Percentiles rank a stretch among this genome's conserved stretches.
Evolutionary conservation across 2,113 vertebrate species (phyloP).

Genomic region (Parotia lawesii): DNA sequence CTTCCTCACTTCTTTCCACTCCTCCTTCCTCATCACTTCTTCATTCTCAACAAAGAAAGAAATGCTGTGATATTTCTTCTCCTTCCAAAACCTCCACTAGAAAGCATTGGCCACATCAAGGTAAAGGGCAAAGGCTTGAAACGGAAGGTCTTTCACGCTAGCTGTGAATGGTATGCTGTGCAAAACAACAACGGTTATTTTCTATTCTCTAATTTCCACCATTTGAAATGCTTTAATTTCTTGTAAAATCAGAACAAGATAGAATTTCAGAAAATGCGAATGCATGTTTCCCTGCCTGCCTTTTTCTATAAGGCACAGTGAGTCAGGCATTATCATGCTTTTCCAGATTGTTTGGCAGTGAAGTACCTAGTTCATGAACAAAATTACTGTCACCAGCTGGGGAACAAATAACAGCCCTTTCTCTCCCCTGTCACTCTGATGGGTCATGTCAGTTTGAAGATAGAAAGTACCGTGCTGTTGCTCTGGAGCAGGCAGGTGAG

Average conservation of each 20-base stretch:
- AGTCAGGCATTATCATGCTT: conserved; percentile 47
- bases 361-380: conserved; percentile 45
- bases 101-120: conserved; percentile 88
- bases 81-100: conserved; percentile 89
- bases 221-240: conserved; percentile 66
- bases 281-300: conserved; percentile 33
- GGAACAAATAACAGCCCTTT: conserved; percentile 46
- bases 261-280: conserved; percentile 57
- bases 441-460: neutral
- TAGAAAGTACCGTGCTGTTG: neutral
- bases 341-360: conserved; percentile 58
- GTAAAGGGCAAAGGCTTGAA: conserved; percentile 89
- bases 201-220: conserved; percentile 57
- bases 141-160: conserved; percentile 87
- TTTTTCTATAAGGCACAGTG: conserved; percentile 10
- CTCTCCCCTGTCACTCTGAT: conserved; percentile 9
- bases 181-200: conserved; percentile 65
- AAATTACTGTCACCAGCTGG: conserved; percentile 46
- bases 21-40: conserved; percentile 74
- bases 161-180: conserved; percentile 83
- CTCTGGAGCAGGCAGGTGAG: conserved; percentile 14
- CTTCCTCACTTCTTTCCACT: conserved; percentile 68
- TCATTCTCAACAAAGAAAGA: conserved; percentile 88
- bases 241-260: conserved; percentile 71
- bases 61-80: conserved; percentile 87